Conservation (phyloP, 1,140 invertebrate species). For the Gonatopus flavifemur region DNA sequence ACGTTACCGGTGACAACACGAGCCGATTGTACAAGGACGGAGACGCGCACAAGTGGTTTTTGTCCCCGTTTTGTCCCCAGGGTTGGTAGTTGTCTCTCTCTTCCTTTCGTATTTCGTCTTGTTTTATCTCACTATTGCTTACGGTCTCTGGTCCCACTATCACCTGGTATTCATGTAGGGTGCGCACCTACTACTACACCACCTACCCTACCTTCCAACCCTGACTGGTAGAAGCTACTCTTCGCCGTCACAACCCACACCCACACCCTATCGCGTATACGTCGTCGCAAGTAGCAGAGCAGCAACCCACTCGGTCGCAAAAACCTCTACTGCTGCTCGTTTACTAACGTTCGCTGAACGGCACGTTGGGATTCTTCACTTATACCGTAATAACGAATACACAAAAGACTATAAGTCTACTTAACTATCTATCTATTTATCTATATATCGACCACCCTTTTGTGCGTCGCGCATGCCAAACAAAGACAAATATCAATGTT, state of each 20-base stretch:
- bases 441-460: conserved; percentile 7
- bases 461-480: conserved; percentile 12
- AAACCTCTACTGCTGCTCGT: conserved; percentile 37
- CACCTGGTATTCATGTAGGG: conserved; percentile 48
- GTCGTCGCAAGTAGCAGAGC: too few species aligned
- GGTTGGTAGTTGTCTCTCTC: too few species aligned
- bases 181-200: conserved; percentile 47
- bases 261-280: conserved; percentile 21
- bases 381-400: too few species aligned
- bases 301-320: conserved; percentile 31
- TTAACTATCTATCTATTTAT: not conserved
- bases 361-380: conserved; percentile 26
- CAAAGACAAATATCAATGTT: too few species aligned
- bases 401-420: not conserved
- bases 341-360: conserved; percentile 38
- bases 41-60: conserved; percentile 37
- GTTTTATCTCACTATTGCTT: too few species aligned
- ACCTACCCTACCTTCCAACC: conserved; percentile 26
- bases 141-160: conserved; percentile 44
- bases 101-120: conserved; percentile 38
- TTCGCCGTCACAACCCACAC: conserved; percentile 20
- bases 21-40: conserved; percentile 16
- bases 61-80: too few species aligned
- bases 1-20: conserved; percentile 13
- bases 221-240: conserved; percentile 4